Conservation (phyloP, 2,888 invertebrate species). For the Chrysotoxum bicinctum region DNA sequence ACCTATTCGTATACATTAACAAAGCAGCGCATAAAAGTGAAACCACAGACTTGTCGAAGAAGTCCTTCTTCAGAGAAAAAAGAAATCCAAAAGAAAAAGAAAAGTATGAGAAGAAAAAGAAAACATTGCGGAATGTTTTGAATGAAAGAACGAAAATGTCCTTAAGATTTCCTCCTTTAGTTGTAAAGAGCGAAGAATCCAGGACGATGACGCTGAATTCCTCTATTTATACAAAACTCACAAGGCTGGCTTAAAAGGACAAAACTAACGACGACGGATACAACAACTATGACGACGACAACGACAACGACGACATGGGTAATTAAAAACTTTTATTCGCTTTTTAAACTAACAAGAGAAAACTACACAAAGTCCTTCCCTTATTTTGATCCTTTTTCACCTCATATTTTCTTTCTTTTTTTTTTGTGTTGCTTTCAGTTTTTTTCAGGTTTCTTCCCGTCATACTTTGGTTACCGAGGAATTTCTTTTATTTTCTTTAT, state of each 20-base stretch:
- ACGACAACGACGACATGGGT: constrained; percentile 67
- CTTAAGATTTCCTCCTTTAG: constrained; percentile 61
- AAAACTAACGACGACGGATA: constrained; percentile 43
- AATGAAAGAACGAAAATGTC: constrained; percentile 58
- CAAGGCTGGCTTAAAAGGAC: constrained; percentile 67
- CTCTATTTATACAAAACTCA: constrained; percentile 63
- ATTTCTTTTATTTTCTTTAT: constrained; percentile 32
- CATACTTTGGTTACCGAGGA: constrained; percentile 17
- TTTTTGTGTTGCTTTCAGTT: not conserved
- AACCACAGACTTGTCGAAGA: constrained; percentile 56
- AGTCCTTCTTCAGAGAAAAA: constrained; percentile 43
- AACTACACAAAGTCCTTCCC: constrained; percentile 64
- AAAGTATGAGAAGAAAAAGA: constrained; percentile 16
- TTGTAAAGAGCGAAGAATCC: constrained; percentile 33
- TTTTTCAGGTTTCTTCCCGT: constrained; percentile 17
- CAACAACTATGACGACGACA: constrained; percentile 19
- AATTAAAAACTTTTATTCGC: constrained; percentile 73
- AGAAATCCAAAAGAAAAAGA: not conserved
- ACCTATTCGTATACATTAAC: constrained; percentile 37
- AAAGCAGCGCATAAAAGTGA: constrained; percentile 36
- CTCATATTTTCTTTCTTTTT: constrained; percentile 44
- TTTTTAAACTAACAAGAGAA: constrained; percentile 71
- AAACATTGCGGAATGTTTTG: constrained; percentile 46
- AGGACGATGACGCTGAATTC: constrained; percentile 50
- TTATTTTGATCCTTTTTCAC: constrained; percentile 61